These are phyloP conservation scores for Pinctada fucata DNA, from an alignment of 2,888 invertebrate species.

Conservation along the genomic window DNA sequence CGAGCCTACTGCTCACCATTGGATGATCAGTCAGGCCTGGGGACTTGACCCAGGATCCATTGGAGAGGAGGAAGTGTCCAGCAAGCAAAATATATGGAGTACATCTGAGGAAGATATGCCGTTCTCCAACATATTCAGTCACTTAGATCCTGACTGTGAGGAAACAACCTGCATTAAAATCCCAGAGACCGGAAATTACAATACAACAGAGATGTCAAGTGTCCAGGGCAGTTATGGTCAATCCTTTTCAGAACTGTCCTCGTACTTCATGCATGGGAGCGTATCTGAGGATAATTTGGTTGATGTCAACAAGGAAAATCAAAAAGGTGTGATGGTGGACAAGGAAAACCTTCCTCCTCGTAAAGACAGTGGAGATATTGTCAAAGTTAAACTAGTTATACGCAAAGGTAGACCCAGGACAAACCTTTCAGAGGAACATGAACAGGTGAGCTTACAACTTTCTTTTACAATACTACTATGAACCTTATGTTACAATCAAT, in stretches of 20 bases:
- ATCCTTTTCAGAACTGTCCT: conserved; percentile 24
- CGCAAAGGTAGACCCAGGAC: conserved; percentile 20
- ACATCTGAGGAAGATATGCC: conserved; percentile 15
- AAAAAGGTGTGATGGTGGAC: neutral
- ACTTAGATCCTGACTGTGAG: conserved; percentile 16
- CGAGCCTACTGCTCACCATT: conserved; percentile 9
- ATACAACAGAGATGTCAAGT: neutral
- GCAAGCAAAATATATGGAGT: conserved; percentile 26
- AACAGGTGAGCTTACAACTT: neutral
- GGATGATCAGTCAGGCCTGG: conserved; percentile 24
- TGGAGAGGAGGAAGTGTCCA: neutral
- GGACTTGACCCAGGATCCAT: conserved; percentile 14
- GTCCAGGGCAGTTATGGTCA: neutral
- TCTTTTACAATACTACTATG: neutral
- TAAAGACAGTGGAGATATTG: conserved; percentile 24
- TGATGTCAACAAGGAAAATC: neutral
- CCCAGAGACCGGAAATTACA: neutral
- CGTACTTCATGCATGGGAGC: conserved; percentile 21
- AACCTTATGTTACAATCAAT: no score
- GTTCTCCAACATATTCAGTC: conserved; percentile 13
- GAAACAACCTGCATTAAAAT: neutral
- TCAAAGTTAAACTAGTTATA: conserved; percentile 39
- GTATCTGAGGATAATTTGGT: neutral
- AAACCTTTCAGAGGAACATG: conserved; percentile 9
- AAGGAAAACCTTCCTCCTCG: neutral